Evolutionary conservation across 1,140 invertebrate species (phyloP), one percentile per base, ranked within the genome.

Genomic region (Euwallacea fornicatus): DNA sequence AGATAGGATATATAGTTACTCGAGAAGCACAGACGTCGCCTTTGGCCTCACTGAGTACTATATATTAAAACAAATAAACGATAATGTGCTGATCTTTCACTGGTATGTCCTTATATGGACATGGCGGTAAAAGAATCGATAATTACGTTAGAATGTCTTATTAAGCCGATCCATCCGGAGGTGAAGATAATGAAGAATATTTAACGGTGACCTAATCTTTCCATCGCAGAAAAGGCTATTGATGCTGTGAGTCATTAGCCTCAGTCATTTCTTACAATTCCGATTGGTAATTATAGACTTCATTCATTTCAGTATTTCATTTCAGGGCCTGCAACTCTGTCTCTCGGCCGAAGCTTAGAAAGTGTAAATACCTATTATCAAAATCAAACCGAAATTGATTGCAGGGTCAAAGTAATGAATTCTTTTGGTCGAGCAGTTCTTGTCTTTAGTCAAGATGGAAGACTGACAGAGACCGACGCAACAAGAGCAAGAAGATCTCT

Each of bases 241-340:
- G 16, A 56, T 56, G 16, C 13, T 50, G 46, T 56, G 42, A 43
- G 59, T 61, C 59, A 61, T 61, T 61, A 61, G 55, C n/a, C n/a
- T 33, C 46, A 50, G 33, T 42, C 43, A 62, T 62, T 13, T 10
- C n/a, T 46, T 10, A 21, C 60, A 62, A 62, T 33, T 42, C 44
- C 10, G 3, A 56, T 54, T 54, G 46, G n/a, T 65, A 16, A n/a
- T 65, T 56, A 15, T 65, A n/a, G 11, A 46, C 60, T 62, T 33
- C 21, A 33, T 50, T 13, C 46, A 50, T 11, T 11, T 50, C 13
- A 50, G 1, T 13, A 13, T 21, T 15, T 69, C 64, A 11, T 77
- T 76, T 53, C 61, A 80, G 79, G 78, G 76, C 77, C 76, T 50
- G 66, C 66, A 11, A 73, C 74, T 15, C 68, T 80, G 15, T 72